Percentiles rank a stretch among this genome's conserved stretches.
Evolutionary conservation across 1,140 invertebrate genomes (phyloP).

Genomic region (Drosophila grimshawi): DNA sequence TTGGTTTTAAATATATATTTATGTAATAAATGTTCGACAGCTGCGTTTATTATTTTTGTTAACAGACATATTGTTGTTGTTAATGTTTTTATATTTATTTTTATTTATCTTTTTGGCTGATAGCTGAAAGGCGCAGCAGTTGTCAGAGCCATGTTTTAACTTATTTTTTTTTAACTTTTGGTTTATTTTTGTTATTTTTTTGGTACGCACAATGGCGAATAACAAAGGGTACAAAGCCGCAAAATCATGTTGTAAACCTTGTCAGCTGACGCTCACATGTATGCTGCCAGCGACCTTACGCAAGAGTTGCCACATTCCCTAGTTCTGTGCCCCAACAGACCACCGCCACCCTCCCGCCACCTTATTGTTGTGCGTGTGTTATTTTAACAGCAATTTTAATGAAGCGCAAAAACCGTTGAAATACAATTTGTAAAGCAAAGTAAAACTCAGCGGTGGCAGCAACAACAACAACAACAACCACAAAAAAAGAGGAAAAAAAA

Average conservation of each 20-base stretch:
- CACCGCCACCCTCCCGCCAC: too few relatives aligned
- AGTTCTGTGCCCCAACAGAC: background rate
- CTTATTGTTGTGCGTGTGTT: constrained; percentile 69
- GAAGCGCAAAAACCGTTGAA: constrained; percentile 81
- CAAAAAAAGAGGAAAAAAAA: constrained; percentile 26
- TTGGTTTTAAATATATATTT: background rate
- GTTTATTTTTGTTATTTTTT: constrained; percentile 39
- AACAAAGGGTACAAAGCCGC: constrained; percentile 73
- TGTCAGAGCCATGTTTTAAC: constrained; percentile 43
- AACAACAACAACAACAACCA: constrained; percentile 21
- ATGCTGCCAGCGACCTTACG: constrained; percentile 66
- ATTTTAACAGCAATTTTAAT: constrained; percentile 83
- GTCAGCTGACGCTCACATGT: constrained; percentile 54
- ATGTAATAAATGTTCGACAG: constrained; percentile 10
- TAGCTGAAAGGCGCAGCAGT: constrained; percentile 36
- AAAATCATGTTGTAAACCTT: constrained; percentile 82
- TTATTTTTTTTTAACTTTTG: constrained; percentile 50
- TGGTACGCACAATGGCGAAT: constrained; percentile 42
- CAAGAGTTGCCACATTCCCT: constrained; percentile 36
- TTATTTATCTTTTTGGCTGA: constrained; percentile 38
- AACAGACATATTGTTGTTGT: constrained; percentile 35
- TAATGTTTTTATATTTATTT: constrained; percentile 1
- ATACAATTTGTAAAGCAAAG: constrained; percentile 77
- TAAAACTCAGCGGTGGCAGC: constrained; percentile 25
- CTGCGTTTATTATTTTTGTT: constrained; percentile 40